Base-by-base conservation (phyloP, 2,113 vertebrate genomes). In the Leucopsar rothschildi region DNA sequence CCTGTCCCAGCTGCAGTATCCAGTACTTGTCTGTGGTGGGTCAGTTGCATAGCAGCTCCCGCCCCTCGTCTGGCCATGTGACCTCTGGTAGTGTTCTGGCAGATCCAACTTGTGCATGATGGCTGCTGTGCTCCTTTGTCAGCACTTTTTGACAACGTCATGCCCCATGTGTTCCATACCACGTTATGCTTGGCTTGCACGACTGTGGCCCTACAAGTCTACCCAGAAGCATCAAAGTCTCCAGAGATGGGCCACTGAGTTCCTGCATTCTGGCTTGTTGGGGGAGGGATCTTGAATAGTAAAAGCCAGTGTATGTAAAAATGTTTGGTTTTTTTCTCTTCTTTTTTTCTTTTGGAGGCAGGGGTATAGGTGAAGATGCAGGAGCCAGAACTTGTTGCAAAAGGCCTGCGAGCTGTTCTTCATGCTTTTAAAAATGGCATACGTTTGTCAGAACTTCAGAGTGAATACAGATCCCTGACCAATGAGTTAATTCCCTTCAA, bases 371-470 rank as follows among this genome's bases (percentile, higher is more conserved):
- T 94, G 85, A 98, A 99, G 95, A 99, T 99, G 99, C 95, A 98
- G 69, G 98, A 99, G 64, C 93, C 95, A 19, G 98, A 98, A 94
- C 86, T 98, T 53, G 95, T 98, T 50, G 98, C 98, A 57, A 99
- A 99, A 96, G 98, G 98, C 95, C 92, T 99, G 50, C 97, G 99
- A 84, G 98, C 99, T 68, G 99, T 99, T 49, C 98, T 99, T 44
- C 98, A 99, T 96, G 97, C 98, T 61, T 98, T 98, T 93, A 99
- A 99, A 95, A 94, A 86, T 4, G 99, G 99, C 0, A 52, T 99
- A 92, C 95, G 97, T 27, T 71, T 99, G 35, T 71, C 73, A 20
- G 98, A 91, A 20, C 98, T 99, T 44, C 98, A 98, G 95, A 77
- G 86, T 27, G 98, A 99, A 56, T 99, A 98, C 96, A 97, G 82